Percentiles rank a stretch among this genome's conserved stretches.
phyloP scores from a whole-genome alignment of 1,140 invertebrate genomes.

The Camponotus pennsylvanicus region DNA sequence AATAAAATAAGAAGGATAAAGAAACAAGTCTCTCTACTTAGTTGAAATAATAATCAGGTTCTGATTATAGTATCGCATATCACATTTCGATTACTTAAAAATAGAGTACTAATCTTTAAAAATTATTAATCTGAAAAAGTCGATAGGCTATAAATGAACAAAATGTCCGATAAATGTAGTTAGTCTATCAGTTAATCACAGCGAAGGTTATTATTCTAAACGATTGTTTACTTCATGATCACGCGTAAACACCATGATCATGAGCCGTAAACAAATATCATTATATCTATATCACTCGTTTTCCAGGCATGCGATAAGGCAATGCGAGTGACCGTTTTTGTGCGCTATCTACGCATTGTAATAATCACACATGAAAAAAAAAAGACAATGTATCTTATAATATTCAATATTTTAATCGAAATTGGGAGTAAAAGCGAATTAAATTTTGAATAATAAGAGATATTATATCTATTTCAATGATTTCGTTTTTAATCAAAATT shows the following conservation, averaged over 20 bases:
- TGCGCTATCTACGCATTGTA: slow-evolving; percentile 46
- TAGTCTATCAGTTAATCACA: slow-evolving; percentile 49
- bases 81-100: slow-evolving; percentile 37
- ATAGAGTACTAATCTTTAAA: not conserved
- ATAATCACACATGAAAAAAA: not conserved
- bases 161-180: not conserved
- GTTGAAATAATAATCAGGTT: not conserved
- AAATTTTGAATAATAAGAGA: not conserved
- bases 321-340: slow-evolving; percentile 23
- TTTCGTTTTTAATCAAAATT: not conserved
- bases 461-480: not conserved
- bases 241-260: slow-evolving; percentile 76
- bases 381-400: not conserved
- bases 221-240: slow-evolving; percentile 73
- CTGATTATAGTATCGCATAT: not conserved
- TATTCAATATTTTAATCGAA: not conserved
- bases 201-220: slow-evolving; percentile 70
- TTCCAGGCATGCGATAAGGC: slow-evolving; percentile 49
- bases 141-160: not conserved
- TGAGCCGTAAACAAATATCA: slow-evolving; percentile 73
- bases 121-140: not conserved
- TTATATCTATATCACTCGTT: slow-evolving; percentile 69
- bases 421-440: not conserved
- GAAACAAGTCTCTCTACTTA: not conserved
- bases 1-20: not conserved